phyloP scores from a whole-genome alignment of 2,888 invertebrate genomes.

The Electrophaes corylata region DNA sequence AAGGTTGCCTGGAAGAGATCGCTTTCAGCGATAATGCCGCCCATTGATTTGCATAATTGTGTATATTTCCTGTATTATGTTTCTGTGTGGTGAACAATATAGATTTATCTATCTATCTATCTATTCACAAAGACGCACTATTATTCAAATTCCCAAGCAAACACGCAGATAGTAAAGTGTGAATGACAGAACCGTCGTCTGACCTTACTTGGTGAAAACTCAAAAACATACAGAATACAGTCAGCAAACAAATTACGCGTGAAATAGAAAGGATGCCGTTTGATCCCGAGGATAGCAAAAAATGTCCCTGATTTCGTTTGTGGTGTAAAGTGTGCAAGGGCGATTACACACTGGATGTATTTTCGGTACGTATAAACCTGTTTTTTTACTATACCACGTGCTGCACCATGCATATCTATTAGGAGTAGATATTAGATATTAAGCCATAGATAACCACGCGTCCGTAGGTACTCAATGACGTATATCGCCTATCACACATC shows the following conservation, averaged over 20 bases:
- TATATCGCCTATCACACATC: too few relatives aligned
- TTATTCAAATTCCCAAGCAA: slow-evolving; percentile 9
- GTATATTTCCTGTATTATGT: too few relatives aligned
- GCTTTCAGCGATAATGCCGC: too few relatives aligned
- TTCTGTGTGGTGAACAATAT: too few relatives aligned
- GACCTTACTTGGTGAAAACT: slow-evolving; percentile 29
- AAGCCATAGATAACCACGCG: too few relatives aligned
- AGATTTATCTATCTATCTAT: too few relatives aligned
- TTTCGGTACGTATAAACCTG: neutral
- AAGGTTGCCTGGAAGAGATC: too few relatives aligned
- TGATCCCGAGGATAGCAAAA: slow-evolving; percentile 30
- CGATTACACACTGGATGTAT: neutral
- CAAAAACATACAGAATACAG: slow-evolving; percentile 28
- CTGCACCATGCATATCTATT: too few relatives aligned
- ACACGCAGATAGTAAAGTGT: slow-evolving; percentile 12
- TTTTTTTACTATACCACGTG: too few relatives aligned
- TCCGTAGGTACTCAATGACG: too few relatives aligned
- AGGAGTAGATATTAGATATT: too few relatives aligned
- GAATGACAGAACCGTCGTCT: slow-evolving; percentile 24
- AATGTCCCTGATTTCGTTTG: slow-evolving; percentile 24
- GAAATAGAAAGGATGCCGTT: slow-evolving; percentile 26
- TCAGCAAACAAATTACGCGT: slow-evolving; percentile 33
- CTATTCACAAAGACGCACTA: neutral
- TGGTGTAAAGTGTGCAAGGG: slow-evolving; percentile 32
- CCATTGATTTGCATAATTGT: too few relatives aligned